phyloP scores from a whole-genome alignment of 2,888 invertebrate genomes.

The Philhelius pedissequus region DNA sequence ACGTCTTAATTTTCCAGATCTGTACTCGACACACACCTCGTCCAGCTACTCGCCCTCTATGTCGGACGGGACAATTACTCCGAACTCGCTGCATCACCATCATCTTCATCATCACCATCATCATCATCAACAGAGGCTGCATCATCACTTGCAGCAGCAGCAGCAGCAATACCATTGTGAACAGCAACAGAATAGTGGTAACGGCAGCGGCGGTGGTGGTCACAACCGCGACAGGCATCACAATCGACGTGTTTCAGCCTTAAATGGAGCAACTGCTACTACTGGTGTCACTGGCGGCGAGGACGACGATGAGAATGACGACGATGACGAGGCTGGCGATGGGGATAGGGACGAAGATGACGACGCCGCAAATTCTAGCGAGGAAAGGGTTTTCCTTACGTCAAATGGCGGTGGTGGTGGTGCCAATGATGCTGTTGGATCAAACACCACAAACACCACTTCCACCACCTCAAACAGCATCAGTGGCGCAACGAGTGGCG shows the following conservation, averaged over 20 bases:
- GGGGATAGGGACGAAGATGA: slow-evolving; percentile 63
- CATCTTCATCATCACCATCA: slow-evolving; percentile 68
- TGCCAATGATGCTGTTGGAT: slow-evolving; percentile 59
- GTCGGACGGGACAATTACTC: slow-evolving; percentile 78
- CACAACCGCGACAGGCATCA: slow-evolving; percentile 69
- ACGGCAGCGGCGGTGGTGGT: slow-evolving; percentile 38
- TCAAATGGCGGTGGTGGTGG: slow-evolving; percentile 68
- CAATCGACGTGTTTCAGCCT: slow-evolving; percentile 67
- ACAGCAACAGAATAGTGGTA: slow-evolving; percentile 28
- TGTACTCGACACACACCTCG: slow-evolving; percentile 79
- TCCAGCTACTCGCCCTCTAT: slow-evolving; percentile 79
- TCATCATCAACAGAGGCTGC: slow-evolving; percentile 65
- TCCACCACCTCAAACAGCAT: slow-evolving; percentile 59
- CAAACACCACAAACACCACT: slow-evolving; percentile 43
- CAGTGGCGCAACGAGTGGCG: slow-evolving; percentile 73
- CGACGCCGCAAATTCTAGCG: slow-evolving; percentile 64
- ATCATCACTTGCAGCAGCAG: slow-evolving; percentile 48
- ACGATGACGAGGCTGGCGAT: neutral
- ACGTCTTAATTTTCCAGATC: slow-evolving; percentile 73
- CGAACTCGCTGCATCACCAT: slow-evolving; percentile 75
- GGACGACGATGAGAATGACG: slow-evolving; percentile 60
- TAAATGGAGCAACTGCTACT: slow-evolving; percentile 65
- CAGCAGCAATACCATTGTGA: slow-evolving; percentile 61
- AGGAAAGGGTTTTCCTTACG: slow-evolving; percentile 62
- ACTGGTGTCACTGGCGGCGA: slow-evolving; percentile 55